Base-by-base conservation (phyloP, 2,888 invertebrate genomes). In the Temnothorax rugatulus region DNA sequence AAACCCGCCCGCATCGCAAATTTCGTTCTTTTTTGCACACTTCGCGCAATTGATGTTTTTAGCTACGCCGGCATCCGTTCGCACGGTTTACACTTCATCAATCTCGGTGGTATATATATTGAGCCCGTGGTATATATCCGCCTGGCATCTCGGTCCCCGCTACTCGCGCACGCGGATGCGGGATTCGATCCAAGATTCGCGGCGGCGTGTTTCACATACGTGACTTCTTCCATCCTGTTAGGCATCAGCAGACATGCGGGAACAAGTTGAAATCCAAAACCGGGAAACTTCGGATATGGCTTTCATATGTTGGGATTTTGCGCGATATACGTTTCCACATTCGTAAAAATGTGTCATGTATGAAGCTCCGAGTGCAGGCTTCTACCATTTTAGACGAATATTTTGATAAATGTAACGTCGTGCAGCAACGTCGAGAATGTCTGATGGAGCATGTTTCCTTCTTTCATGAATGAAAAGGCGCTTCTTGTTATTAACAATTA, bases 281-380 rank as follows among this genome's bases (percentile, higher is more conserved):
- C 74, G 82, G 83, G 63, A 79, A 90, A 90, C 88, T 89, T 89
- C 82, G 84, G 77, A 85, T 90, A 90, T 85, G 86, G 81, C 84
- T 88, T 86, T 82, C 66, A 79, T 71, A 47, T 41, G 38, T 75
- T 75, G 82, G 44, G 83, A 38, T 59, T 86, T 81, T 57, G 68
- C 68, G 38, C 74, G 59, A 81, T 86, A 81, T 86, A 75, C 25
- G 84, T 75, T 84, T 84, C 25, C 81, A 61, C 11, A 44, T 64
- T 15, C 25, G 52, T 61, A 84, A 89, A 89, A 85, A 74, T 90
- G 77, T 86, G 86, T 84, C 88, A 61, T 38, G 81, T 77, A 83
- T 47, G 82, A 71, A 75, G 44, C 54, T 25, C 66, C 68, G 52
- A 54, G 13, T 38, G 13, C 52, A 29, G 9, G 21, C 29, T 9